These are phyloP conservation scores for Phaenicophaeus curvirostris DNA, from an alignment of 2,797 vertebrate genomes.

Conservation along the genomic window DNA sequence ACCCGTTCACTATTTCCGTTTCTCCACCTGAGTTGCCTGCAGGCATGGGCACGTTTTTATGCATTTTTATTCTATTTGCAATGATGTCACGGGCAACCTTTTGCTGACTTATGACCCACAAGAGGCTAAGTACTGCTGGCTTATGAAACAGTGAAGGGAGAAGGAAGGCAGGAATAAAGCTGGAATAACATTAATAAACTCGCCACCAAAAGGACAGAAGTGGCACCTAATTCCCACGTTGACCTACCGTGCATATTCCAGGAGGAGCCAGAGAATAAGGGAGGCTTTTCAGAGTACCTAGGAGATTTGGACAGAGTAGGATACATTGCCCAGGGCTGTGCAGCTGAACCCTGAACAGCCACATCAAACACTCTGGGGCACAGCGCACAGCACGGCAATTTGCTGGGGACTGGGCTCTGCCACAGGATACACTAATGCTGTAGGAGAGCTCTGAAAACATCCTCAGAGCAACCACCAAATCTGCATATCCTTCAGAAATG, in stretches of 20 bases:
- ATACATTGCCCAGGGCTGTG: background rate
- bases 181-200: background rate
- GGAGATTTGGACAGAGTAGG: conserved; percentile 3
- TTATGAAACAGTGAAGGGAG: background rate
- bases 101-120: conserved; percentile 51
- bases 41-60: background rate
- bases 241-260: background rate
- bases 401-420: conserved; percentile 22
- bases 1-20: background rate
- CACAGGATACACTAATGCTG: background rate
- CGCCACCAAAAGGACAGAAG: background rate
- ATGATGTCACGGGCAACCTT: conserved; percentile 35
- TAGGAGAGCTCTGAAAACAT: background rate
- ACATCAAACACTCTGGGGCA: conserved; percentile 12
- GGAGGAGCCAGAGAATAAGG: background rate
- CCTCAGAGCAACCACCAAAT: background rate
- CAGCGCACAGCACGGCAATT: background rate
- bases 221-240: background rate
- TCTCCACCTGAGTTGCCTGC: background rate
- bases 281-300: background rate
- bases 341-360: background rate
- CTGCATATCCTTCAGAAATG: background rate
- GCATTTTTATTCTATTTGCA: conserved; percentile 11
- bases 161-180: background rate
- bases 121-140: background rate